These are phyloP conservation scores for Rhinoptilus africanus DNA, from an alignment of 2,113 vertebrate genomes.

Conservation along the genomic window DNA sequence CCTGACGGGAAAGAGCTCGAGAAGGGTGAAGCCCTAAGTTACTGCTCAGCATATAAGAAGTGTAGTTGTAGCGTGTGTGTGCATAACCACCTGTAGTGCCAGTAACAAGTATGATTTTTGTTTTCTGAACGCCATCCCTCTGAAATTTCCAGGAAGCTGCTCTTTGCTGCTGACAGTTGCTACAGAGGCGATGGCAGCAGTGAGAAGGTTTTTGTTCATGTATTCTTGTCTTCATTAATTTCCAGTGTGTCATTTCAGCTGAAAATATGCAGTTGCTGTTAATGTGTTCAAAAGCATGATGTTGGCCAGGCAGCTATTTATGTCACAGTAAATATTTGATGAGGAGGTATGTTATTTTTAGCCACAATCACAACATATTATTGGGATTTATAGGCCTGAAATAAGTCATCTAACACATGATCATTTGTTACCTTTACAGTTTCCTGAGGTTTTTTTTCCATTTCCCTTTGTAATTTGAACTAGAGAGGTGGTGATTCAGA, in stretches of 20 bases:
- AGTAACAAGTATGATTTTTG: background rate
- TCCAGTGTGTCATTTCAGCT: background rate
- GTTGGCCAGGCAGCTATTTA: background rate
- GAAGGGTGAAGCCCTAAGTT: background rate
- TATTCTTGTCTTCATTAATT: background rate
- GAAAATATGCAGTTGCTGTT: background rate
- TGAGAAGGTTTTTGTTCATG: background rate
- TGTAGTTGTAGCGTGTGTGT: background rate
- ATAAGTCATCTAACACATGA: background rate
- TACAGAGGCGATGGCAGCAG: background rate
- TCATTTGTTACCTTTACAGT: background rate
- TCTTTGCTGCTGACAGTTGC: background rate
- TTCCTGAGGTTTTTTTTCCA: background rate
- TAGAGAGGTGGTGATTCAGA: background rate
- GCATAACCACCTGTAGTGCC: background rate
- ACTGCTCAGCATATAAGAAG: background rate
- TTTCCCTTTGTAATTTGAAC: background rate
- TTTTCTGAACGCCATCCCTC: background rate
- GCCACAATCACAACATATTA: background rate
- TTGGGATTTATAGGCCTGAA: background rate
- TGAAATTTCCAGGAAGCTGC: background rate
- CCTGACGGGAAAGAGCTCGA: background rate
- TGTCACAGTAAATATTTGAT: conserved; percentile 35
- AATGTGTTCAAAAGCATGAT: background rate
- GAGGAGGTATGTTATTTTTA: conserved; percentile 7